Base-by-base conservation (phyloP, 2,113 vertebrate genomes). In the Aptenodytes forsteri region DNA sequence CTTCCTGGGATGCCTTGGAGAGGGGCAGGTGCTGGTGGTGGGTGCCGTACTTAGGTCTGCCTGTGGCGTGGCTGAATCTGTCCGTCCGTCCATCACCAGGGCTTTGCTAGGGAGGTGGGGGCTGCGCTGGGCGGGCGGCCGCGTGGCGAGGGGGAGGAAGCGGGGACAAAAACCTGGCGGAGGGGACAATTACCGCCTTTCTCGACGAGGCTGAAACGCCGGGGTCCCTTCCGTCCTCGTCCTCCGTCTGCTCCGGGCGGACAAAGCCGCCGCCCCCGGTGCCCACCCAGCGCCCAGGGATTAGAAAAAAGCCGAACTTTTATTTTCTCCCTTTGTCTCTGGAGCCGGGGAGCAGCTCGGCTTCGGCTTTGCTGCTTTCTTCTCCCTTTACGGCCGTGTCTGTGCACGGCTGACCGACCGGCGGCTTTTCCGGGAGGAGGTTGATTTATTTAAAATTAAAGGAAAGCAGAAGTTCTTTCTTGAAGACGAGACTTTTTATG, bases 381-480 rank as follows among this genome's bases (percentile, higher is more conserved):
- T 67, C 87, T 95, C 73, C 54, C 83, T 91, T 50, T 70, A 66
- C 23, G 34, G 36, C 82, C 2, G 8, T 64, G 90, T 47, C 89
- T 81, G 73, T 52, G 84, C 84, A 69, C 38, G 58, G 91, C 94
- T 96, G 91, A 97, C 75, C 54, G 69, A 72, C 85, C 52, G 4
- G 78, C 21, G 6, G 89, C 93, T 83, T 81, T 83, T 86, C 92
- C 13, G 9, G 75, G 75, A 88, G 75, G 87, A 90, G 94, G 69
- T 13, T 95, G 87, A 87, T 97, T 95, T 89, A 91, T 96, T 96
- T 86, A 91, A 93, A 96, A 96, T 87, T 79, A 89, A 94, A 94
- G 84, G 87, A 64, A 96, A 96, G 95, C 93, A 89, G 87, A 97
- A 96, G 93, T 97, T 94, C 79, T 91, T 72, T 92, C 92, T 90